These are phyloP conservation scores for Corythucha ciliata DNA, from an alignment of 2,888 invertebrate genomes.

Conservation along the genomic window DNA sequence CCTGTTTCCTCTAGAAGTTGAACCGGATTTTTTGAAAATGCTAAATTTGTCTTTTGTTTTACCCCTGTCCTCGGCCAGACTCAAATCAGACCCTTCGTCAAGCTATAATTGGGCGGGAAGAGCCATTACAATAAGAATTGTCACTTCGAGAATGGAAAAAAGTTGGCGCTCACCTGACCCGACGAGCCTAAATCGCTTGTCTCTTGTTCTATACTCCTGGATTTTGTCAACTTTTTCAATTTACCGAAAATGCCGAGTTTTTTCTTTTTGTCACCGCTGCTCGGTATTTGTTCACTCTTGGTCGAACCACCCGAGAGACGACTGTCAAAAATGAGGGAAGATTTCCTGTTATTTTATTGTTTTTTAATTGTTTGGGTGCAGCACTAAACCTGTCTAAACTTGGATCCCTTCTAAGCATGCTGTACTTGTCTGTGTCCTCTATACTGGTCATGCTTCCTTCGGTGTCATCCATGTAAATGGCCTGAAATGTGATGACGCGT, in stretches of 20 bases:
- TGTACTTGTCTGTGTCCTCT: constrained; percentile 45
- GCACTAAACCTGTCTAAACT: constrained; percentile 62
- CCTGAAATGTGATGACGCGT: neutral
- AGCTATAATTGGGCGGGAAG: constrained; percentile 29
- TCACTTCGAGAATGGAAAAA: neutral
- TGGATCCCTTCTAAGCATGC: constrained; percentile 48
- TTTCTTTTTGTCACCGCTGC: constrained; percentile 62
- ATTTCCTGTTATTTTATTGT: no score
- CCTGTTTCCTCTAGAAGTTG: constrained; percentile 60
- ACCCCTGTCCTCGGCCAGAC: constrained; percentile 51
- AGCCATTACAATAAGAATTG: neutral
- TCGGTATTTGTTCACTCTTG: constrained; percentile 66
- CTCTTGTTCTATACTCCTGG: constrained; percentile 60
- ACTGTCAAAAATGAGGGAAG: constrained; percentile 41
- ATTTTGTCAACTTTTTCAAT: constrained; percentile 68
- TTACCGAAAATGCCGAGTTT: constrained; percentile 74
- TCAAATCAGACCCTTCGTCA: constrained; percentile 60
- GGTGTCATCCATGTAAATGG: constrained; percentile 43
- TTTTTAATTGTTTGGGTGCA: neutral
- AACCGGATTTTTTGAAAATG: constrained; percentile 65
- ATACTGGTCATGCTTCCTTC: constrained; percentile 71
- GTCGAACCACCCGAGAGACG: constrained; percentile 75
- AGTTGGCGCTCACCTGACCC: constrained; percentile 46
- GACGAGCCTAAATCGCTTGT: constrained; percentile 43
- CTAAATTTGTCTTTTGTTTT: constrained; percentile 65